Evolutionary conservation across 2,888 invertebrate species (phyloP).

Genomic region (Parelbella ahira): DNA sequence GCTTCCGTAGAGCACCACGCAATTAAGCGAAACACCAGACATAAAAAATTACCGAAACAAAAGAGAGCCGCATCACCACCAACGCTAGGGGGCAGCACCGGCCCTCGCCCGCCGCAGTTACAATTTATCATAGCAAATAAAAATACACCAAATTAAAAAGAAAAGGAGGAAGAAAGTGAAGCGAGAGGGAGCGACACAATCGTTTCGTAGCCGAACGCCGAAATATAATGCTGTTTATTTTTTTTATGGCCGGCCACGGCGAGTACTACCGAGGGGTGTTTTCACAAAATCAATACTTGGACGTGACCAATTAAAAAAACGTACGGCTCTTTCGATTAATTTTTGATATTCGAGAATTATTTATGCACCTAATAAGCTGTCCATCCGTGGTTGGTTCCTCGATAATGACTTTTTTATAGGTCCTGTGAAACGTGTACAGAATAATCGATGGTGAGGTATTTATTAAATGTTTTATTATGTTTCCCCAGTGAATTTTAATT

Average conservation of each 20-base stretch:
- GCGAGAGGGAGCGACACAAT: conserved; percentile 61
- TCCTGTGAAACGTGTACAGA: conserved; percentile 7
- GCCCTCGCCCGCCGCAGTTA: conserved; percentile 58
- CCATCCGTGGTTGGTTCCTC: conserved; percentile 12
- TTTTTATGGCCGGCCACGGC: conserved; percentile 51
- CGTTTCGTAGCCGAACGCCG: conserved; percentile 53
- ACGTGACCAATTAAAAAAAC: conserved; percentile 49
- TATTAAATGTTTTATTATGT: conserved; percentile 6
- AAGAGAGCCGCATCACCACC: conserved; percentile 47
- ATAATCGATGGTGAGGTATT: conserved; percentile 13
- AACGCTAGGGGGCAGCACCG: conserved; percentile 36
- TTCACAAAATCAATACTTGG: conserved; percentile 50
- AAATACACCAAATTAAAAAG: conserved; percentile 78
- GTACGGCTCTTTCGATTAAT: conserved; percentile 38
- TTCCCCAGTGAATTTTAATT: too few species aligned
- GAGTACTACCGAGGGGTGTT: conserved; percentile 44
- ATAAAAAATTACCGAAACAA: conserved; percentile 80
- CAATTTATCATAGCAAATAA: conserved; percentile 81
- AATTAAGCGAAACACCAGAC: conserved; percentile 77
- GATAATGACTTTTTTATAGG: conserved; percentile 27
- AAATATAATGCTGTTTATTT: conserved; percentile 62
- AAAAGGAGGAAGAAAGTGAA: conserved; percentile 71
- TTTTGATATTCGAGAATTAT: conserved; percentile 43
- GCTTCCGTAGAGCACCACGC: conserved; percentile 68
- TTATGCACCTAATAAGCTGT: conserved; percentile 32